phyloP scores from a whole-genome alignment of 2,797 vertebrate species.

The Anableps anableps region DNA sequence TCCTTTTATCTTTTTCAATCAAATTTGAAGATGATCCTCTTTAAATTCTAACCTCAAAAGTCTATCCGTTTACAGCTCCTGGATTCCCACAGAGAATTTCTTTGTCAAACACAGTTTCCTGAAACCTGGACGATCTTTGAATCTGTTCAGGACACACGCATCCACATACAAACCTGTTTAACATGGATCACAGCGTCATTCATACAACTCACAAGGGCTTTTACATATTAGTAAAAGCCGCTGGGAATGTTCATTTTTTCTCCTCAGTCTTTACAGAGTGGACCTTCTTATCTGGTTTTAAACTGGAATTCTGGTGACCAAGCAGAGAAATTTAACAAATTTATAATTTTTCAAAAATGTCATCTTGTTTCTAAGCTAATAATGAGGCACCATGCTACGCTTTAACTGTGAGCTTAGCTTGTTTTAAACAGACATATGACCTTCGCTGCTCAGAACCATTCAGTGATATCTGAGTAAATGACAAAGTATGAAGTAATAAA shows the following conservation, averaged over 20 bases:
- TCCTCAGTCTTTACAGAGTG: neutral
- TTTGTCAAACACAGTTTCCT: neutral
- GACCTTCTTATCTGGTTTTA: neutral
- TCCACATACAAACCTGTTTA: neutral
- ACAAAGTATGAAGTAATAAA: neutral
- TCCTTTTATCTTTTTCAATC: neutral
- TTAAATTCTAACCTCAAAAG: neutral
- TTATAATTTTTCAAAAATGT: too few relatives aligned
- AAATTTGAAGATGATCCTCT: neutral
- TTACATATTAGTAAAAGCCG: neutral
- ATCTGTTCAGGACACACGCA: neutral
- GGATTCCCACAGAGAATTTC: too few relatives aligned
- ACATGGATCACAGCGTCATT: neutral
- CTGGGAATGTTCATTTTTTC: neutral
- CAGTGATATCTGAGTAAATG: conserved; percentile 1
- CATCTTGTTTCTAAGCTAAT: neutral
- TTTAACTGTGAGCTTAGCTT: neutral
- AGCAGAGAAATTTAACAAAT: neutral
- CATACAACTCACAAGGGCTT: neutral
- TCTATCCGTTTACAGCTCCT: neutral
- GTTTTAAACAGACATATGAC: conserved; percentile 6
- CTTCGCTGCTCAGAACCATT: neutral
- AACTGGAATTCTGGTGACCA: neutral
- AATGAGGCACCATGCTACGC: neutral
- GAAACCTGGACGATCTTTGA: neutral